Evolutionary conservation across 2,888 invertebrate species (phyloP).

Genomic region (Nowickia ferox): DNA sequence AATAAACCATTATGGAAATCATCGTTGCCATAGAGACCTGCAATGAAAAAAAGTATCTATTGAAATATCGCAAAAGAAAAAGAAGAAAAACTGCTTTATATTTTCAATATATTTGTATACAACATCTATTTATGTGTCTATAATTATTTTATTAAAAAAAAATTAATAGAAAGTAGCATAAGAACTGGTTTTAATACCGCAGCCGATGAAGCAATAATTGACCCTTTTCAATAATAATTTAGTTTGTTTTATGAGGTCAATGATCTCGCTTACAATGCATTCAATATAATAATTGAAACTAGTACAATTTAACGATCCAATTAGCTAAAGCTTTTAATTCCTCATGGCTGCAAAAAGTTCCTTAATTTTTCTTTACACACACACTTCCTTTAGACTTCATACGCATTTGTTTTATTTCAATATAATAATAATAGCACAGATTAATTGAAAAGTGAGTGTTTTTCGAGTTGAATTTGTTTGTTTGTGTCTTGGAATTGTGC

Average conservation of each 20-base stretch:
- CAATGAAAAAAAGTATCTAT: constrained; percentile 46
- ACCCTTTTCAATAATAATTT: constrained; percentile 59
- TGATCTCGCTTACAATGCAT: constrained; percentile 59
- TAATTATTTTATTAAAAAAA: not conserved
- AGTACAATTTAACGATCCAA: constrained; percentile 33
- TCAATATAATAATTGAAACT: constrained; percentile 65
- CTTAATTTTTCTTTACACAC: not conserved
- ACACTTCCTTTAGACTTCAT: not conserved
- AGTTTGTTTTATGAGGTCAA: constrained; percentile 62
- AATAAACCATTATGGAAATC: constrained; percentile 95
- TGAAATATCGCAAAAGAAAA: constrained; percentile 26
- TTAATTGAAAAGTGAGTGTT: not conserved
- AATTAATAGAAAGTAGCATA: not conserved
- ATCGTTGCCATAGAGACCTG: constrained; percentile 94
- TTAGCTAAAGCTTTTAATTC: constrained; percentile 14
- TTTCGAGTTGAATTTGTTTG: constrained; percentile 17
- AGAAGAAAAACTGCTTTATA: not conserved
- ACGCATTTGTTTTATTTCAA: constrained; percentile 8
- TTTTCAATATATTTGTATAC: not conserved
- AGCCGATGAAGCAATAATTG: constrained; percentile 59
- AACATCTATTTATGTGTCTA: too few species aligned
- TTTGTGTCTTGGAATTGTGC: constrained; percentile 23
- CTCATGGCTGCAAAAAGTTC: not conserved
- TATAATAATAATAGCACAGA: not conserved
- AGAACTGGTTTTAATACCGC: constrained; percentile 26